Base-by-base conservation (phyloP, 2,888 invertebrate species). In the Cordilura impudica region DNA sequence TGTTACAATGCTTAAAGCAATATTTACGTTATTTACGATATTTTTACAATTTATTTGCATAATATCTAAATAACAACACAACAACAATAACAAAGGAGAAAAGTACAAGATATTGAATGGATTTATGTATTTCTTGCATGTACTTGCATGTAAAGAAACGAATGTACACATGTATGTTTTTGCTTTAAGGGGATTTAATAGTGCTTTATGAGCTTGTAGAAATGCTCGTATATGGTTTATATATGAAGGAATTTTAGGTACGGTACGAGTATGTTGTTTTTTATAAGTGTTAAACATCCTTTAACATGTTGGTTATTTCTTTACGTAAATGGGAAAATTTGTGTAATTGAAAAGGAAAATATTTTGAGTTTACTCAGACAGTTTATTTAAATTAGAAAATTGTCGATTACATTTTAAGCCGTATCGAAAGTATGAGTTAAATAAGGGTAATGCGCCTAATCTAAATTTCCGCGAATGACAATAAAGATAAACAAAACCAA, bases 11-110 rank as follows among this genome's bases (percentile, higher is more conserved):
- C 85, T 84, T 84, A 84, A 84, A 85, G 87, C 87, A 84, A 85
- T 84, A 87, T 86, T 87, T 85, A 83, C 87, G 85, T 87, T 87
- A 86, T 87, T 87, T 86, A 85, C 85, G 87, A 87, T 87, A 87
- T 86, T 65, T 78, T 87, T 87, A 86, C 86, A 84, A 85, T 87
- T 86, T 85, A 83, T 72, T 76, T 81, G 73, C 71, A 69, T 71
- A 78, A 66, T 58, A 71, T 72, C 72, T 61, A 67, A 66, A 73
- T 73, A 56, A 56, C 58, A 60, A 63, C 53, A 65, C n/a, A n/a
- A 63, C 78, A 31, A 56, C 49, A 56, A 78, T 10, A 45, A 73
- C 19, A 65, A 18, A 39, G 29, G 18, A 35, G n/a, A 39, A 8
- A 47, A 10, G n/a, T 21, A 4, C 29, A 63, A 58, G 21, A 53